Evolutionary conservation across 2,113 vertebrate genomes (phyloP), one percentile per base, ranked within the genome.

Genomic region (Xiphophorus couchianus): DNA sequence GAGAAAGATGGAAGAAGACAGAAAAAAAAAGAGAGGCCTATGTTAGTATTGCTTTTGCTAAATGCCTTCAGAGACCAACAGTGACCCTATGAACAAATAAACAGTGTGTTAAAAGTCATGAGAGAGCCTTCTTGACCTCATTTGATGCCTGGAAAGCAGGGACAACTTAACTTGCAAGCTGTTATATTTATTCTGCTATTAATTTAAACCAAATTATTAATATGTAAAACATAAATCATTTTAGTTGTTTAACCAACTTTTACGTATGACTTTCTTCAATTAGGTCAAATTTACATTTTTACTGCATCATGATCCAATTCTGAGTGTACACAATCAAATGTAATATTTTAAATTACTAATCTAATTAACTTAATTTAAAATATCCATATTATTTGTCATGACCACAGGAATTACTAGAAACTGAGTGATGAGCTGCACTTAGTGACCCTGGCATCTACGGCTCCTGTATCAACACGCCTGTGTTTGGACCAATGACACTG

Each of bases 51-150:
- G 80, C 65, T 76, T 64, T 37, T 54, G 61, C 54, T 67, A 44
- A 80, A 86, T n/a, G 69, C 71, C 65, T 84, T 79, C 66, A 68
- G 64, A 73, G 67, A 76, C 65, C 77, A 80, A 85, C 68, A 76
- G 69, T 68, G 64, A 68, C 66, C 42, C 37, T 67, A 19, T 48
- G 69, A 54, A 83, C 64, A 37, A 84, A 84, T 27, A 76, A 70
- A 81, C 77, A 78, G 64, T 71, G 71, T 78, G 84, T 22, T 48
- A 83, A 87, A 88, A 87, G 81, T 79, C 84, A 63, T 30, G 33
- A 51, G 66, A 33, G 22, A 69, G 22, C n/a, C 35, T 65, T 84
- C 73, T 84, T 37, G 62, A 68, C 71, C 67, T 62, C 4, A 27
- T 58, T 74, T 85, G 80, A 51, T 67, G 61, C 19, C 44, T 48